Evolutionary conservation across 2,797 vertebrate genomes (phyloP).

Genomic region (Calcarius lapponicus): DNA sequence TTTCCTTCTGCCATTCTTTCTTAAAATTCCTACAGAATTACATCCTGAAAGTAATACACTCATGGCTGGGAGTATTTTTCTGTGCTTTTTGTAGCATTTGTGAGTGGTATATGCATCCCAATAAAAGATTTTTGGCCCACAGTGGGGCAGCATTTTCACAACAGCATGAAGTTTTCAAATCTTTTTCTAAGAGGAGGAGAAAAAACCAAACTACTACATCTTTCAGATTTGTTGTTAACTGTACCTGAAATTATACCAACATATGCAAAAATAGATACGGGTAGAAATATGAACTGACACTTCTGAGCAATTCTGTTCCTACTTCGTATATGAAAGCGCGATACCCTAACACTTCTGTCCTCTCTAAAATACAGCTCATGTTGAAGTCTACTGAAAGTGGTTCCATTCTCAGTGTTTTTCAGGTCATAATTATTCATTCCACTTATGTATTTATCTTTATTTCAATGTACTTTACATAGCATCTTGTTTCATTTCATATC

Average conservation of each 20-base stretch:
- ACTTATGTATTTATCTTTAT: background rate
- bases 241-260: background rate
- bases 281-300: background rate
- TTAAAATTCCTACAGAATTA: background rate
- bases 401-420: background rate
- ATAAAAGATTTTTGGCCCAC: background rate
- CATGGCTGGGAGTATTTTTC: background rate
- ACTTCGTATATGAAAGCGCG: background rate
- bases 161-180: background rate
- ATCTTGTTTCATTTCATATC: background rate
- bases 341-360: background rate
- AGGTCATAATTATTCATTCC: background rate
- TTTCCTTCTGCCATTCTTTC: background rate
- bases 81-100: background rate
- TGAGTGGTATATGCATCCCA: background rate
- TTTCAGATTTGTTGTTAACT: background rate
- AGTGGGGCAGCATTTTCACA: background rate
- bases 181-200: background rate
- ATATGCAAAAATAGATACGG: background rate
- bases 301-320: background rate
- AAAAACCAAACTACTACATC: background rate
- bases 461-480: background rate
- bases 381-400: background rate
- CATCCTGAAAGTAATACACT: background rate
- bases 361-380: background rate